Evolutionary conservation across 92 coral and sea anemone species (phyloP), one percentile per base, ranked within the genome.

Genomic region (Scolanthus callimorphus): DNA sequence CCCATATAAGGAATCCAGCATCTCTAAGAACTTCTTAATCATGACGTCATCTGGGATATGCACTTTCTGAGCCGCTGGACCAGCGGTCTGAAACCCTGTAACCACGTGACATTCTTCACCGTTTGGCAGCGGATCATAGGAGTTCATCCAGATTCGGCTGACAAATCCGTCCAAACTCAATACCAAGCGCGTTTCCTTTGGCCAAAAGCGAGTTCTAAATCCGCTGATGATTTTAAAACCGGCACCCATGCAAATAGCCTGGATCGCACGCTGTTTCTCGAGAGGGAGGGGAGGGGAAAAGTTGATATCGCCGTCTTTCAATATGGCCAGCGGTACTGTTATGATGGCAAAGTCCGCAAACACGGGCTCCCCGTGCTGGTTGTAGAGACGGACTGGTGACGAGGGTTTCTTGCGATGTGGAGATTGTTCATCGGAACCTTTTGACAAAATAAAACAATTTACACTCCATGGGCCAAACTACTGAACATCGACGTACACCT

Each of bases 151-250:
- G 55, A 94, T 60, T 73, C 89, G 96, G 62, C 86, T 62, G 22
- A 89, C 39, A 47, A 68, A 68, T 11, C 65, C 39, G 2, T 39
- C 39, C 10, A 51, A 25, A 44, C 30, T 21, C 15, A 1, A 25
- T n/a, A 55, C 27, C 0, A 29, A 24, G 0, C 13, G 15, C 17
- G 48, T 69, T 51, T 57, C 73, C 12, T 85, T 77, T 96, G 85
- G 80, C 99, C 99, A 94, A 77, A 94, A 94, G 11, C 55, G 79
- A 28, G 54, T 69, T 62, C 60, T 73, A 10, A 94, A 85, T 19
- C 99, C 80, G 63, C 99, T 89, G 31, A 89, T 90, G 22, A 88
- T 81, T 57, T 89, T 94, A 54, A 91, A 27, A 4, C 89, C 97
- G 1, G 89, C 75, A 8, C 79, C 75, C 96, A 91, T 84, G 47